phyloP scores from a whole-genome alignment of 1,140 invertebrate genomes.

The Saccostrea cuccullata region DNA sequence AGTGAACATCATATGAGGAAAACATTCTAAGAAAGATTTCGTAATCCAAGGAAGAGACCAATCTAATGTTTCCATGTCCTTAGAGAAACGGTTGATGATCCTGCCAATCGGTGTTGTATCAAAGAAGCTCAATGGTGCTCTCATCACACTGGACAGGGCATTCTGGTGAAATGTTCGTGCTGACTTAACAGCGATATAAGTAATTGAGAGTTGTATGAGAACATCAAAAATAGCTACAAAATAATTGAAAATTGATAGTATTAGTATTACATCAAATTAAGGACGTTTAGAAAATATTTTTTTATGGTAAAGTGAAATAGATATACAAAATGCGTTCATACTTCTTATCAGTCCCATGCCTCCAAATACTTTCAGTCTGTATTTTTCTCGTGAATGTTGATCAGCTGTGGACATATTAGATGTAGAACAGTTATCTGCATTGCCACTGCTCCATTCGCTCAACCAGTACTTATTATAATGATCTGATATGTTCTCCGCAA shows the following conservation, averaged over 20 bases:
- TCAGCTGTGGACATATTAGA: not conserved
- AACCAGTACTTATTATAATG: not conserved
- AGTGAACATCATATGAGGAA: not conserved
- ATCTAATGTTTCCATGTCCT: constrained; percentile 80
- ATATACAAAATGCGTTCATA: not conserved
- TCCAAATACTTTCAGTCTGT: not conserved
- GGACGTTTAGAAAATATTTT: no score
- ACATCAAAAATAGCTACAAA: not conserved
- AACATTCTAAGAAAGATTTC: not conserved
- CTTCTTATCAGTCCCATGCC: not conserved
- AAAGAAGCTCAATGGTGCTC: constrained; percentile 82
- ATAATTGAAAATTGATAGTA: no score
- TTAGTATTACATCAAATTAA: no score
- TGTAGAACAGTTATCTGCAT: not conserved
- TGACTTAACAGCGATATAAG: not conserved
- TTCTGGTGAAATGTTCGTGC: not conserved
- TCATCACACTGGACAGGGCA: not conserved
- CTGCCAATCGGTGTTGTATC: constrained; percentile 84
- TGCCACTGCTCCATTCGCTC: not conserved
- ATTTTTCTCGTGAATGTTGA: not conserved
- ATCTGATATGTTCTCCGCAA: not conserved
- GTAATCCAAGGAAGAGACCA: constrained; percentile 5
- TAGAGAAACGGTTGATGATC: constrained; percentile 83
- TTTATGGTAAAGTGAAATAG: not conserved
- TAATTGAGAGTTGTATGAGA: not conserved